Evolutionary conservation across 2,113 vertebrate species (phyloP).

Genomic region (Tylochromis polylepis): DNA sequence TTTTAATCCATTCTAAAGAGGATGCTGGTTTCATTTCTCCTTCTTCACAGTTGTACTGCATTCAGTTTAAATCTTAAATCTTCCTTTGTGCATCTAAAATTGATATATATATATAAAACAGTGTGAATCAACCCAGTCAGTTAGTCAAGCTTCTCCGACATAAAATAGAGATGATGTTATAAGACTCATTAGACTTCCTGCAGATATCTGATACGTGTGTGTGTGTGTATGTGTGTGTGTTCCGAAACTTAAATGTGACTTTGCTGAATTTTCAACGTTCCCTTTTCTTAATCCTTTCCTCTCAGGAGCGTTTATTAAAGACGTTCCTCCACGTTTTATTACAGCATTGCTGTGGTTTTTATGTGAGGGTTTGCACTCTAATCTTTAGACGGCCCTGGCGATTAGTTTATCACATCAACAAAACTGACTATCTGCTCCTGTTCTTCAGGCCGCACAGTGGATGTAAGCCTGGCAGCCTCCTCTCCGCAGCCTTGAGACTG

Average conservation of each 20-base stretch:
- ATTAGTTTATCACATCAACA: conserved; percentile 16
- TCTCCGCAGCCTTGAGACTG: conserved; percentile 31
- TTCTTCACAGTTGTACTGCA: not conserved
- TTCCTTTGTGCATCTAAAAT: not conserved
- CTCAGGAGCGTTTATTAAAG: not conserved
- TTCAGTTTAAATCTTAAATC: not conserved
- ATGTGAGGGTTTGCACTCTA: not conserved
- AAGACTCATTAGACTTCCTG: not conserved
- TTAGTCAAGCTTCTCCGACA: not conserved
- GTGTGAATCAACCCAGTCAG: not conserved
- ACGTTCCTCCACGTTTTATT: not conserved
- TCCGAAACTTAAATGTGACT: not conserved
- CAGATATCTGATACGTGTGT: not conserved
- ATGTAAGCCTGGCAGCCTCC: not conserved
- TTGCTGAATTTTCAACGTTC: not conserved
- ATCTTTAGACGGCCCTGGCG: not conserved
- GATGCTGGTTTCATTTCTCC: not conserved
- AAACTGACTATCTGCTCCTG: not conserved
- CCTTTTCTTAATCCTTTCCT: not conserved
- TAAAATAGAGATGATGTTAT: not conserved
- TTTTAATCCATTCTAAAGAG: accelerated
- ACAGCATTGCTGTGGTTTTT: not conserved
- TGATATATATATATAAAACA: not conserved
- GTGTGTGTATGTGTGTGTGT: not conserved
- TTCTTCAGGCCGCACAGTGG: not conserved